phyloP scores from a whole-genome alignment of 2,888 invertebrate genomes.

The Eristalis tenax region DNA sequence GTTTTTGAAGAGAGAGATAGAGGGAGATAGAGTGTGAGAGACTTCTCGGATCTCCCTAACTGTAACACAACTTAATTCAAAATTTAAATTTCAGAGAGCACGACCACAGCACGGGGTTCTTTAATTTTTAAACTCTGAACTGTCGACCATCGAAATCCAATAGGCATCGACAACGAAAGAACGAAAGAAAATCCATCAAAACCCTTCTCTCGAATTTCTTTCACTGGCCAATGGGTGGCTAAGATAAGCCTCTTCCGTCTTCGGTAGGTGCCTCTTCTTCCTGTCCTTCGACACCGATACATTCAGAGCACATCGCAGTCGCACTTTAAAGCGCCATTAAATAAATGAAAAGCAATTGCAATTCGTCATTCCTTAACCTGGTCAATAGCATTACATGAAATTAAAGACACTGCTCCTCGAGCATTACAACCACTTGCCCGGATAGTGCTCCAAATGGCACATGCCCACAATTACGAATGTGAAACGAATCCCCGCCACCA shows the following conservation, averaged over 20 bases:
- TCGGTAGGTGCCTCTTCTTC: not conserved
- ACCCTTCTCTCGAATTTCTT: not conserved
- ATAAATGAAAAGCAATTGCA: not conserved
- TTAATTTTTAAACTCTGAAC: no score
- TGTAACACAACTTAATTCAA: no score
- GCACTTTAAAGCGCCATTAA: not conserved
- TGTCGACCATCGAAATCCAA: no score
- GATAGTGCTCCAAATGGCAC: not conserved
- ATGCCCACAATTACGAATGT: not conserved
- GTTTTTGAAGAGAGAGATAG: no score
- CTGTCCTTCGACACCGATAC: not conserved
- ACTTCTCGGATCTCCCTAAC: no score
- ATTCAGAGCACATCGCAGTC: not conserved
- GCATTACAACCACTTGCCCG: not conserved
- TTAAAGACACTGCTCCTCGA: not conserved
- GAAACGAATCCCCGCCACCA: not conserved
- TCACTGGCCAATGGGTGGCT: not conserved
- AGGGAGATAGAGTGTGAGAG: no score
- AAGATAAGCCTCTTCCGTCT: not conserved
- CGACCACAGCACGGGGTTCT: no score
- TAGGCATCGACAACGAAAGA: not conserved
- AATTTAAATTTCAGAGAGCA: no score
- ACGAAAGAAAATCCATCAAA: not conserved
- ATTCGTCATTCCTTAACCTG: not conserved
- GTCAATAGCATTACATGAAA: slow-evolving; percentile 11